phyloP scores from a whole-genome alignment of 2,888 invertebrate genomes.

The Odontothrips loti region DNA sequence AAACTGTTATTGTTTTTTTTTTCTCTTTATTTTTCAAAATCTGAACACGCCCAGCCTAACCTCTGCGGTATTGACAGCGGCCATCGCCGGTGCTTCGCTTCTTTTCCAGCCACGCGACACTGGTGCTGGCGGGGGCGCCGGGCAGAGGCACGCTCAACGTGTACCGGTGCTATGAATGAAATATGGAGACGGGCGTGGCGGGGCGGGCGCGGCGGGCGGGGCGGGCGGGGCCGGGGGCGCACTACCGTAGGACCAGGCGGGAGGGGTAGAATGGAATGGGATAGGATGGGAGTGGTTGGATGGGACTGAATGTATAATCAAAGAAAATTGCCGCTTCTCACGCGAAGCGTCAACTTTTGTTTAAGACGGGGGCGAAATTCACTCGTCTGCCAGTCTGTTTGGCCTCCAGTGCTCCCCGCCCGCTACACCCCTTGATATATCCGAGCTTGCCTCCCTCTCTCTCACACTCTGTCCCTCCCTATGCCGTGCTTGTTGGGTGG shows the following conservation, averaged over 20 bases:
- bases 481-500: neutral
- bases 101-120: neutral
- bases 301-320: slow-evolving; percentile 22
- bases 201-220: slow-evolving; percentile 36
- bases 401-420: neutral
- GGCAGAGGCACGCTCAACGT: neutral
- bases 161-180: slow-evolving; percentile 4
- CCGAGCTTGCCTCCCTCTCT: neutral
- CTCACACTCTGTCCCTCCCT: neutral
- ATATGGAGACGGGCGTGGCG: slow-evolving; percentile 36
- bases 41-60: no score
- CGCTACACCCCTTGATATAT: neutral
- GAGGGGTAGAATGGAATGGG: neutral
- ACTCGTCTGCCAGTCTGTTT: slow-evolving; percentile 11
- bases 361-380: slow-evolving; percentile 20
- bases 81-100: no score
- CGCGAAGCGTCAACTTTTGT: slow-evolving; percentile 26
- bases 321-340: slow-evolving; percentile 24
- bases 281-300: slow-evolving; percentile 39
- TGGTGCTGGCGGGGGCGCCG: neutral
- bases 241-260: no score
- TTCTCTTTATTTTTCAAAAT: no score
- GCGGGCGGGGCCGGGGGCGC: no score
- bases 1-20: no score
- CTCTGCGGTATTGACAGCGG: no score